Percentiles rank a stretch among this genome's conserved stretches.
These are phyloP conservation scores for Formicarius rufipectus DNA, from an alignment of 2,113 vertebrate genomes.

Conservation along the genomic window DNA sequence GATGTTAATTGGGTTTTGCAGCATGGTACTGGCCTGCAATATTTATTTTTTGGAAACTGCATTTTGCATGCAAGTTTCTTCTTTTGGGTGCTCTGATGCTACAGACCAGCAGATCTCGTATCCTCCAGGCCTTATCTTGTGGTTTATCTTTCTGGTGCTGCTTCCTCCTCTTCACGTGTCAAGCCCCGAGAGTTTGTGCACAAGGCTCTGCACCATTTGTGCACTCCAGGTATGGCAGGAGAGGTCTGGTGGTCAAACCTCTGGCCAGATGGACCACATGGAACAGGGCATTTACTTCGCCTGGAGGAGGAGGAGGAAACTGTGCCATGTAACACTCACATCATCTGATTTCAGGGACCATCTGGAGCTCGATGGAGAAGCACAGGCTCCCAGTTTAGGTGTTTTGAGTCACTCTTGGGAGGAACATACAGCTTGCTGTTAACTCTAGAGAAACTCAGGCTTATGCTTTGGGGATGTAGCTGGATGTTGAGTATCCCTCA, in stretches of 20 bases:
- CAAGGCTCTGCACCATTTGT: neutral
- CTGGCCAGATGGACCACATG: neutral
- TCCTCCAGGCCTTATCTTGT: constrained; percentile 64
- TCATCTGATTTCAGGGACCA: neutral
- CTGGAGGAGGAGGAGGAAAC: neutral
- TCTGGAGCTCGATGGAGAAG: neutral
- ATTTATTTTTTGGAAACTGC: neutral
- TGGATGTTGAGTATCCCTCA: neutral
- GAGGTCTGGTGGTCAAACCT: neutral
- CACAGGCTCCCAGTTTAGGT: neutral
- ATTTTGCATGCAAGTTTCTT: constrained; percentile 6
- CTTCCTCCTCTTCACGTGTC: constrained; percentile 49
- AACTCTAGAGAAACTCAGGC: neutral
- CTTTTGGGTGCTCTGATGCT: constrained; percentile 22
- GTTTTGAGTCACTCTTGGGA: neutral
- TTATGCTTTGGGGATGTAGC: neutral
- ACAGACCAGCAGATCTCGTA: constrained; percentile 39
- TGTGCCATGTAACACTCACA: rapidly evolving
- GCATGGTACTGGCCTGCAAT: neutral
- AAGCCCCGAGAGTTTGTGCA: neutral
- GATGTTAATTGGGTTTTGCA: neutral
- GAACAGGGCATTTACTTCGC: neutral
- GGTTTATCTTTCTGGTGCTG: constrained; percentile 63
- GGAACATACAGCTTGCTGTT: neutral
- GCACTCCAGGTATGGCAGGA: neutral